Evolutionary conservation across 2,797 vertebrate species (phyloP).

Genomic region (Triplophysa yarkandensis): DNA sequence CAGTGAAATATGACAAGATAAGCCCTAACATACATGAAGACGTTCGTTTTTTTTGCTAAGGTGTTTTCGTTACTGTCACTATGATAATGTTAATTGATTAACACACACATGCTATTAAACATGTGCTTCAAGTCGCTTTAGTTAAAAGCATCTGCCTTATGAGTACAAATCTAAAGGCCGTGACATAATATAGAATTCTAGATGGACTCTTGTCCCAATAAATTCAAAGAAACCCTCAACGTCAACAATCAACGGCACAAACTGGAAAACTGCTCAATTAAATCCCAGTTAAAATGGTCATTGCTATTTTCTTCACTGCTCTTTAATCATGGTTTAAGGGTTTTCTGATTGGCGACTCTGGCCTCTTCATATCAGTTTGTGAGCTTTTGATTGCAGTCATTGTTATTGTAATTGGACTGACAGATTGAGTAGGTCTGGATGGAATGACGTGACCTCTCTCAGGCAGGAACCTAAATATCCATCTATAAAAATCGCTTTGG

Average conservation of each 20-base stretch:
- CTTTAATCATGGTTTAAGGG: neutral
- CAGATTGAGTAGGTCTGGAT: neutral
- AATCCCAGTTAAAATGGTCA: neutral
- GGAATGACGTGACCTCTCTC: neutral
- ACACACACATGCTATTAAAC: too few relatives aligned
- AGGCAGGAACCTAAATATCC: neutral
- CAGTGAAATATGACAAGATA: slow-evolving; percentile 60
- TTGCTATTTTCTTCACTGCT: neutral
- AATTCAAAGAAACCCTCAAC: neutral
- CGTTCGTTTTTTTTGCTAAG: too few relatives aligned
- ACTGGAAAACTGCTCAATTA: neutral
- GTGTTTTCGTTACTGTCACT: too few relatives aligned
- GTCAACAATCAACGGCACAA: neutral
- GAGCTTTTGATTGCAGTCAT: neutral
- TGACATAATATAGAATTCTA: too few relatives aligned
- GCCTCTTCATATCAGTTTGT: neutral
- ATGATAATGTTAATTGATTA: too few relatives aligned
- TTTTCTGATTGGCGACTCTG: neutral
- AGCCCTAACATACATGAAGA: neutral
- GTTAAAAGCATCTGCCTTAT: too few relatives aligned
- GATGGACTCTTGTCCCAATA: too few relatives aligned
- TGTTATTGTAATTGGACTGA: neutral
- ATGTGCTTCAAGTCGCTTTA: too few relatives aligned
- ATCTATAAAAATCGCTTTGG: too few relatives aligned
- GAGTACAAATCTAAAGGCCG: too few relatives aligned